Conservation (phyloP, 2,888 invertebrate genomes). For the Myopa tessellatipennis region DNA sequence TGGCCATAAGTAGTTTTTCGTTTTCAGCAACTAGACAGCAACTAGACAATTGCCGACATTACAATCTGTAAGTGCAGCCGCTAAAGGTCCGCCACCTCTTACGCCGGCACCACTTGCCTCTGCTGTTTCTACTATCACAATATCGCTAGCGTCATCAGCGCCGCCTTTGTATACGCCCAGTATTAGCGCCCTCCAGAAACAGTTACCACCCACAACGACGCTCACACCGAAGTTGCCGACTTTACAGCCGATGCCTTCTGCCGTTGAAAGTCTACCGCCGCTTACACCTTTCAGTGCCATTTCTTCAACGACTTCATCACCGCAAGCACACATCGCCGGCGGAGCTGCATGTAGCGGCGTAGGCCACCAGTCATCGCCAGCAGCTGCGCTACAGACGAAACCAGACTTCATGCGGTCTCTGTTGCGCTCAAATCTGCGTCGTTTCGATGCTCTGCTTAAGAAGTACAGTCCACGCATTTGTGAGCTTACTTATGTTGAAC, state of each 20-base stretch:
- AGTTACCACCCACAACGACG: constrained; percentile 50
- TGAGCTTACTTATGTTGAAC: constrained; percentile 51
- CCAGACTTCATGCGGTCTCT: constrained; percentile 22
- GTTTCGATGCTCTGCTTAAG: constrained; percentile 56
- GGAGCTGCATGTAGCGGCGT: too few relatives aligned
- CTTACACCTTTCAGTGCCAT: constrained; percentile 36
- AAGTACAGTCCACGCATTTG: constrained; percentile 49
- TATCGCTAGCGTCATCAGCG: not conserved
- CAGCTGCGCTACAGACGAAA: constrained; percentile 24
- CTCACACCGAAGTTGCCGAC: constrained; percentile 47
- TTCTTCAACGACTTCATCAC: not conserved
- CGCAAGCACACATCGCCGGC: constrained; percentile 11
- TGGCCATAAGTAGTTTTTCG: too few relatives aligned
- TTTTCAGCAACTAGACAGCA: too few relatives aligned
- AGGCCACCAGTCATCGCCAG: too few relatives aligned
- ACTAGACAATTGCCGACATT: not conserved
- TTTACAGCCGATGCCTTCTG: not conserved
- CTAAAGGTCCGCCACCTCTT: not conserved
- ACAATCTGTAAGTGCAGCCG: not conserved
- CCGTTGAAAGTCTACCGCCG: constrained; percentile 12
- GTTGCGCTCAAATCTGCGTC: constrained; percentile 53
- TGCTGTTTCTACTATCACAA: not conserved
- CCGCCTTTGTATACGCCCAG: constrained; percentile 37
- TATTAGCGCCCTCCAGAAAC: constrained; percentile 49
- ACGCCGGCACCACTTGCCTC: constrained; percentile 9